Conservation (phyloP, 2,113 vertebrate genomes). For the Panthera tigris region DNA sequence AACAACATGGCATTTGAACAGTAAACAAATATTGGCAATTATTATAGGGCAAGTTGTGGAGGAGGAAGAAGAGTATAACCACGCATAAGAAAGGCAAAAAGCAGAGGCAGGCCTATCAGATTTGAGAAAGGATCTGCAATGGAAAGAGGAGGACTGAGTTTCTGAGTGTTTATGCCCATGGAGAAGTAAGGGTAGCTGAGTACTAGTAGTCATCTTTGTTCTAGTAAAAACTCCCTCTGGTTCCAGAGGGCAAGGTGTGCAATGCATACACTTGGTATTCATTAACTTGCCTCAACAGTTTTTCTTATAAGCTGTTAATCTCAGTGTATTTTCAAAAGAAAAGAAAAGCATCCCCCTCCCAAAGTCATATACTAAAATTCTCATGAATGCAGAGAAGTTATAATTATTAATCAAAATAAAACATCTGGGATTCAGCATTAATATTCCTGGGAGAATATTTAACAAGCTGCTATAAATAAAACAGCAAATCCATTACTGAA, state of each 20-base stretch:
- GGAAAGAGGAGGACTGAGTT: not conserved
- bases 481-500: not conserved
- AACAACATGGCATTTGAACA: not conserved
- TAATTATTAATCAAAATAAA: not conserved
- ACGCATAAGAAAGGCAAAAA: not conserved
- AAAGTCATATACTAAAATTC: not conserved
- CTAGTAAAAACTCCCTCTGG: not conserved
- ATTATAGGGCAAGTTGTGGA: not conserved
- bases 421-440: not conserved
- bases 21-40: not conserved
- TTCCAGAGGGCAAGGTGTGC: not conserved
- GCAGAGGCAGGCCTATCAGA: not conserved
- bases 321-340: not conserved
- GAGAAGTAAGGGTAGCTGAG: fast-evolving
- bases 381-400: not conserved
- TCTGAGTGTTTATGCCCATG: not conserved
- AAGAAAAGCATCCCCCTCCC: not conserved
- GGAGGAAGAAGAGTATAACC: not conserved
- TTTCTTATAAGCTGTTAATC: not conserved
- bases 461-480: not conserved
- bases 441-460: not conserved
- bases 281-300: not conserved
- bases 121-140: not conserved
- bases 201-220: not conserved
- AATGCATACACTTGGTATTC: not conserved